Evolutionary conservation across 2,113 vertebrate genomes (phyloP).

Genomic region (Paralichthys olivaceus): DNA sequence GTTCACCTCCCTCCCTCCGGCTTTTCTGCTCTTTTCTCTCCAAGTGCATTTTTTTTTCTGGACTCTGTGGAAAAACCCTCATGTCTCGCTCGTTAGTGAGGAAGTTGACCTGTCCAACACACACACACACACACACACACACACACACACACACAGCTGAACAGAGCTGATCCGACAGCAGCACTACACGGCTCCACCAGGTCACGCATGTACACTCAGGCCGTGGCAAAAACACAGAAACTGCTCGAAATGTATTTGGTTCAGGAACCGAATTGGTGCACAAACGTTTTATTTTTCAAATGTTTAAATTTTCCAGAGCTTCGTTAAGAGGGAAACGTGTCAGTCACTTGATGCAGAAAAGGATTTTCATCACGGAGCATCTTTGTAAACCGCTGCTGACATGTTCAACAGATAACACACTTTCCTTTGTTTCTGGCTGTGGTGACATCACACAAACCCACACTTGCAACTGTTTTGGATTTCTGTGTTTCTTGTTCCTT

Average conservation of each 20-base stretch:
- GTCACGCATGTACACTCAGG: constrained; percentile 28
- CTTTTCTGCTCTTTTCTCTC: background rate
- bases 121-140: constrained; percentile 62
- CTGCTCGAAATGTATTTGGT: background rate
- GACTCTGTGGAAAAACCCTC: constrained; percentile 30
- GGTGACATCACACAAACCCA: background rate
- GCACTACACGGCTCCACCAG: constrained; percentile 27
- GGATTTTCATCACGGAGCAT: constrained; percentile 12
- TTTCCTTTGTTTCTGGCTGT: background rate
- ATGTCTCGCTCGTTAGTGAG: constrained; percentile 50
- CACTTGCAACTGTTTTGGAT: background rate
- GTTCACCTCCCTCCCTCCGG: background rate
- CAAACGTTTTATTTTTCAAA: background rate
- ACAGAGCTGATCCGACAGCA: constrained; percentile 53
- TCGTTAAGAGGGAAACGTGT: background rate
- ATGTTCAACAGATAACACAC: background rate
- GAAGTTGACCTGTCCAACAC: constrained; percentile 66
- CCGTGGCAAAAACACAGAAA: constrained; percentile 2
- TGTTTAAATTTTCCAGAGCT: too few relatives aligned
- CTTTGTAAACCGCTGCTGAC: background rate
- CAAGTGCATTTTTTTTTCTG: constrained; percentile 36
- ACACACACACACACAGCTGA: constrained; percentile 60
- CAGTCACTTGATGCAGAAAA: background rate
- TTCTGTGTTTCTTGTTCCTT: background rate
- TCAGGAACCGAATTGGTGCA: background rate